These are phyloP conservation scores for Coracias cyanogaster DNA, from an alignment of 2,797 vertebrate species.

Conservation along the genomic window DNA sequence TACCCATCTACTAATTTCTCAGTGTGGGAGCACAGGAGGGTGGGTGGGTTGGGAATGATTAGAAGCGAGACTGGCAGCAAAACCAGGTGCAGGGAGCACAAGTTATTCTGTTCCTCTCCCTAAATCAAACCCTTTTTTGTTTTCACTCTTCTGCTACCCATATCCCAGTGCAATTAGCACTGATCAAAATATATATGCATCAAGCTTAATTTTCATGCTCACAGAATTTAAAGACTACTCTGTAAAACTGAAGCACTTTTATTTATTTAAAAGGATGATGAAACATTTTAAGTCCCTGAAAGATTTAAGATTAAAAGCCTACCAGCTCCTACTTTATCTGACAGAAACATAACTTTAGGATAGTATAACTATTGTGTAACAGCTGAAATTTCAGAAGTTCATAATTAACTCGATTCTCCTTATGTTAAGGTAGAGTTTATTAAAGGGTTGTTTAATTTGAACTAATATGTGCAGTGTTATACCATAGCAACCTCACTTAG, in stretches of 20 bases:
- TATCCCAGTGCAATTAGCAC: not conserved
- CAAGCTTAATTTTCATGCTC: not conserved
- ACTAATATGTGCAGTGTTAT: not conserved
- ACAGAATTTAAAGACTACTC: not conserved
- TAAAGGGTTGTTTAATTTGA: not conserved
- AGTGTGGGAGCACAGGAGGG: not conserved
- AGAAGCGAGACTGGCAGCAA: not conserved
- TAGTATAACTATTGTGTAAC: not conserved
- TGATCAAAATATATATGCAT: not conserved
- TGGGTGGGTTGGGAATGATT: not conserved
- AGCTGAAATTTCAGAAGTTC: not conserved
- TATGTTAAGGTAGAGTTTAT: not conserved
- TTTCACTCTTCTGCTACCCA: not conserved
- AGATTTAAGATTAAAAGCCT: not conserved
- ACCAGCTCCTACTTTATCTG: not conserved
- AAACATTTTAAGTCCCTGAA: not conserved
- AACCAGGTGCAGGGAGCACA: not conserved
- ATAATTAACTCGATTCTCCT: not conserved
- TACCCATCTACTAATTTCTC: not conserved
- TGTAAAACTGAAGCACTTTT: not conserved
- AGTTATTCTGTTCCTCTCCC: not conserved
- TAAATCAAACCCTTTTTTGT: not conserved
- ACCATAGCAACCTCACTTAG: not conserved
- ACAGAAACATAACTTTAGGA: not conserved
- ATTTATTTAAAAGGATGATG: not conserved